Percentiles rank a stretch among this genome's conserved stretches.
These are phyloP conservation scores for Dipodomys stephensi DNA, from an alignment of 2,113 vertebrate genomes.

Conservation along the genomic window DNA sequence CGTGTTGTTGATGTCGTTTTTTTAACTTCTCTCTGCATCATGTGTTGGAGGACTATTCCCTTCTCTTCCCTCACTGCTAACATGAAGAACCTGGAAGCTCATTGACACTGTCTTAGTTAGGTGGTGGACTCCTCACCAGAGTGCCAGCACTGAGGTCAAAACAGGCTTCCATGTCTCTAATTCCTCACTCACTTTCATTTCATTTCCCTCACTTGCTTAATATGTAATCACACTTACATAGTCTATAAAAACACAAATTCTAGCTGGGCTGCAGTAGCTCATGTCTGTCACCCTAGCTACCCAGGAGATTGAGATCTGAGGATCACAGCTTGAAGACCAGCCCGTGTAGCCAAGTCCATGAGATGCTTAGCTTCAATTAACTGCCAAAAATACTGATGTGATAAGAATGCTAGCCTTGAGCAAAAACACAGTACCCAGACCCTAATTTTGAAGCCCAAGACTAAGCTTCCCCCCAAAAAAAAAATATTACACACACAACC, in stretches of 20 bases:
- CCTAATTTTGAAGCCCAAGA: no score
- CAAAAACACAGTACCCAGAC: no score
- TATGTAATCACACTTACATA: slow-evolving; percentile 7
- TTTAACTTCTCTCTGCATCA: not conserved
- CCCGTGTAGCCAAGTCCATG: no score
- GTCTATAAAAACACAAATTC: slow-evolving; percentile 29
- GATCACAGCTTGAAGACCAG: no score
- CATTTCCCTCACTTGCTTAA: not conserved
- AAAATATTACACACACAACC: not conserved
- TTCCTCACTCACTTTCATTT: not conserved
- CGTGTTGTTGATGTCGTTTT: not conserved
- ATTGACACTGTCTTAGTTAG: not conserved
- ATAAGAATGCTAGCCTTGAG: no score
- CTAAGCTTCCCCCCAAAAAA: no score
- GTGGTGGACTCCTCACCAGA: not conserved
- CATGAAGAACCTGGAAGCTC: not conserved
- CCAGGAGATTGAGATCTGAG: no score
- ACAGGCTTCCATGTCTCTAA: not conserved
- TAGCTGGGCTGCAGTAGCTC: not conserved
- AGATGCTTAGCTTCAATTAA: no score
- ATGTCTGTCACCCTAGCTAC: not conserved
- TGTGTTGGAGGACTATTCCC: not conserved
- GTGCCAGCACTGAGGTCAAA: not conserved
- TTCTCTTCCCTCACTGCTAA: not conserved
- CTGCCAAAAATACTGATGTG: no score